Base-by-base conservation (phyloP, 1,140 invertebrate species). In the Schmidtea mediterranea region DNA sequence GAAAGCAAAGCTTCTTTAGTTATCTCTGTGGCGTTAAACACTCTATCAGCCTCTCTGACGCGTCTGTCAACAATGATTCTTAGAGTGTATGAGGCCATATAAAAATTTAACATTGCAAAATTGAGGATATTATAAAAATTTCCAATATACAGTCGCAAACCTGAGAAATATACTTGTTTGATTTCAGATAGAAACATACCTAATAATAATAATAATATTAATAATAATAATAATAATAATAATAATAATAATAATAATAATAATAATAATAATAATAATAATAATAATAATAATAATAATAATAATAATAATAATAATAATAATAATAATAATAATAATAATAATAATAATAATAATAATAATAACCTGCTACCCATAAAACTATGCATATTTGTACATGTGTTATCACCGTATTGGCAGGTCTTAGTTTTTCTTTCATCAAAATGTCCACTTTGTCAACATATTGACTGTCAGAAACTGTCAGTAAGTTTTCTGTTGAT, bases 381-480 rank as follows among this genome's bases (percentile, higher is more conserved):
- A 65, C 61, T 43, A 65, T 62, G 58, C 62, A 63, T 39, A 62
- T 59, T 53, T 65, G 62, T 45, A 65, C 62, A 53, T 63, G 58
- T 13, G 62, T 63, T 23, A 65, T 56, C 48, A 63, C 57, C 24
- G 57, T 59, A 53, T 56, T 63, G 48, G 61, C 59, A 15, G 62
- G 61, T 48, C 62, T 48, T 24, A 63, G 54, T 3, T 58, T 62
- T 43, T 61, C 58, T 49, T 59, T 62, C 45, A 63, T 49, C 46
- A 63, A 49, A 55, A 58, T 63, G 18, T 62, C 57, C 10, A 59
- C 56, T 51, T 58, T 59, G 45, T 63, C 62, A 1, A 59, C 57
- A 15, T 54, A 53, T 40, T n/a, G 32, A 48, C 43, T 62, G 52
- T 37, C 58, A 53, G n/a, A 46, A 52, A 52, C 56, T 59, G 39